Evolutionary conservation across 2,113 vertebrate species (phyloP), one percentile per base, ranked within the genome.

Genomic region (Nothoprocta perdicaria): DNA sequence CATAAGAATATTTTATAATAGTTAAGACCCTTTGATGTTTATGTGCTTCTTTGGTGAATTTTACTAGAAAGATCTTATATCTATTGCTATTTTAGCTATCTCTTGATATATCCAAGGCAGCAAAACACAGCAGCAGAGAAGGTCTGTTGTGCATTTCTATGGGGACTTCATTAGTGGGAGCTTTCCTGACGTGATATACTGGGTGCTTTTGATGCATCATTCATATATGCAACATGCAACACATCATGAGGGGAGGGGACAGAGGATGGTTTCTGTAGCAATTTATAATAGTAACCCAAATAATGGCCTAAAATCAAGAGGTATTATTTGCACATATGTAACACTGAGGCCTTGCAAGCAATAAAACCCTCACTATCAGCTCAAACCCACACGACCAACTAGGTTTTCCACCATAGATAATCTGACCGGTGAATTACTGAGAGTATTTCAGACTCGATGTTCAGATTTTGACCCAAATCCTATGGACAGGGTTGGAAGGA

Each of bases 151-250:
- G 57, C 79, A 82, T 95, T 95, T 92, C 96, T 97, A 94, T 23
- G n/a, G 96, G 96, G 96, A 96, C 95, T 95, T 97, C 95, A 96
- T 96, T 97, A 97, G 96, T 62, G 66, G 63, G 76, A 96, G 80
- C 91, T 89, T 88, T 52, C 85, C 89, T 96, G 94, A 84, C 80
- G 93, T 83, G 75, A 80, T 87, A 43, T 18, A 77, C 2, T 15
- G 66, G 76, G 77, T 91, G 84, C 82, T 92, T 93, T 68, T 92
- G 80, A 92, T 88, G 57, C 92, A 95, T 91, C 92, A 73, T 72
- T 92, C 91, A 75, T n/a, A 57, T 48, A 33, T 12, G 57, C 57
- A 53, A 75, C 85, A 80, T 89, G 87, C 82, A 91, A 17, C 52
- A 35, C 72, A 79, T 72, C 66, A 65, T 17, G 43, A 45, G 18